Evolutionary conservation across 2,113 vertebrate species (phyloP), one percentile per base, ranked within the genome.

Genomic region (Progne subis): DNA sequence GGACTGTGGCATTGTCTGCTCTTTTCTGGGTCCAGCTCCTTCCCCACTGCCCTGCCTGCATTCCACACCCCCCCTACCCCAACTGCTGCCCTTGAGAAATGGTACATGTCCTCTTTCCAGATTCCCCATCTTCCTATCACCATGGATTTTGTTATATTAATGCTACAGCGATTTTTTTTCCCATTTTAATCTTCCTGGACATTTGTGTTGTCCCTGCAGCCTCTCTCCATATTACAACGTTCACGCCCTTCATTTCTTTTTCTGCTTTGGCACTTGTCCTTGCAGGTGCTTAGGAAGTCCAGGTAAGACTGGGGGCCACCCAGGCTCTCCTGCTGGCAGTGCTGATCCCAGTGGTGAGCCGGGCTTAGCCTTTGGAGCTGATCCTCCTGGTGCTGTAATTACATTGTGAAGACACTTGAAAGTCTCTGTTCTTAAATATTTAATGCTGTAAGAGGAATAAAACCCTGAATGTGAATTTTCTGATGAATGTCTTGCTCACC

Each of bases 361-460:
- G 50, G 41, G 32, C 19, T 46, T 9, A 68, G 75, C 72, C 65
- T 50, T 15, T 69, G 71, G 65, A 94, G 64, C 37, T 77, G 72
- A 61, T 78, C 47, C 61, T 80, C 47, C 75, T 71, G 77, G 56
- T 61, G n/a, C 74, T 15, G 18, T 52, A 92, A 92, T 78, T 86
- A 88, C 80, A 65, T 43, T 82, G 82, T 72, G 69, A 88, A 83
- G 82, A 85, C 80, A 71, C 72, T 78, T 84, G 53, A 55, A 83
- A 92, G 77, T 82, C 79, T 65, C 80, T 84, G 49, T 71, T 78
- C 68, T 85, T 95, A 86, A 95, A 94, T 95, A 95, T 95, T 97
- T 94, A 82, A 94, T 68, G 43, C 34, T 64, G 29, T 25, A 70
- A 50, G 81, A 82, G 55, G 63, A 81, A 67, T 55, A 80, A 87